Evolutionary conservation across 2,888 invertebrate genomes (phyloP).

Genomic region (Orthosia gracilis): DNA sequence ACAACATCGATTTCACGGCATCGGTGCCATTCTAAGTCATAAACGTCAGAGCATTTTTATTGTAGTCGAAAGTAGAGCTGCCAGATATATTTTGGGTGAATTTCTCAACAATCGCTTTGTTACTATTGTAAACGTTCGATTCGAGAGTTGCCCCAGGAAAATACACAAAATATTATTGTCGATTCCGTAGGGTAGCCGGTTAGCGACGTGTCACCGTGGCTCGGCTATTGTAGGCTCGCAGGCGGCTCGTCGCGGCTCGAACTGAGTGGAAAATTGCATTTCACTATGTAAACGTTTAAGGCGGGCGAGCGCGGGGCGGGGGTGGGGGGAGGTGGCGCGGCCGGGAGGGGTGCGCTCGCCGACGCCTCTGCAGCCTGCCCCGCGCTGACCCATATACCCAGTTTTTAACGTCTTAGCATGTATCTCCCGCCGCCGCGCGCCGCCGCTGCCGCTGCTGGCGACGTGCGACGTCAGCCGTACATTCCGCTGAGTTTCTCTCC

Average conservation of each 20-base stretch:
- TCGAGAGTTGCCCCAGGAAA: slow-evolving; percentile 1
- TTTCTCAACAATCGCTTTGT: slow-evolving; percentile 30
- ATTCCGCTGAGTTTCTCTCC: not conserved
- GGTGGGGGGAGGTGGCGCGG: not conserved
- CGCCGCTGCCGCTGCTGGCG: not conserved
- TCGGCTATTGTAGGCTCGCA: slow-evolving; percentile 10
- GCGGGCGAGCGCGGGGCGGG: slow-evolving; percentile 8
- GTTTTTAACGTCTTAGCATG: slow-evolving; percentile 61
- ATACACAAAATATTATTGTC: slow-evolving; percentile 24
- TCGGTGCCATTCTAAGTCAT: slow-evolving; percentile 40
- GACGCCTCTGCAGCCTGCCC: slow-evolving; percentile 60
- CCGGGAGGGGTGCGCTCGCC: slow-evolving; percentile 9
- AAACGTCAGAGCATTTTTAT: slow-evolving; percentile 51
- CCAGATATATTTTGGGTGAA: slow-evolving; percentile 43
- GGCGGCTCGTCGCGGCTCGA: slow-evolving; percentile 41
- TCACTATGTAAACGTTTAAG: slow-evolving; percentile 70
- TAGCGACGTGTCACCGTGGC: slow-evolving; percentile 2
- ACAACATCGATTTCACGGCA: slow-evolving; percentile 36
- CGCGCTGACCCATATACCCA: slow-evolving; percentile 67
- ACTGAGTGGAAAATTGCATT: slow-evolving; percentile 74
- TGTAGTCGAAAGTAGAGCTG: slow-evolving; percentile 25
- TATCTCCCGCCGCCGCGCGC: slow-evolving; percentile 10
- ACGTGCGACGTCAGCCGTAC: slow-evolving; percentile 10
- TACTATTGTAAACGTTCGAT: slow-evolving; percentile 9
- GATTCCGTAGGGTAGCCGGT: not conserved